Conservation (phyloP, 1,140 invertebrate species). For the Ylistrum balloti region DNA sequence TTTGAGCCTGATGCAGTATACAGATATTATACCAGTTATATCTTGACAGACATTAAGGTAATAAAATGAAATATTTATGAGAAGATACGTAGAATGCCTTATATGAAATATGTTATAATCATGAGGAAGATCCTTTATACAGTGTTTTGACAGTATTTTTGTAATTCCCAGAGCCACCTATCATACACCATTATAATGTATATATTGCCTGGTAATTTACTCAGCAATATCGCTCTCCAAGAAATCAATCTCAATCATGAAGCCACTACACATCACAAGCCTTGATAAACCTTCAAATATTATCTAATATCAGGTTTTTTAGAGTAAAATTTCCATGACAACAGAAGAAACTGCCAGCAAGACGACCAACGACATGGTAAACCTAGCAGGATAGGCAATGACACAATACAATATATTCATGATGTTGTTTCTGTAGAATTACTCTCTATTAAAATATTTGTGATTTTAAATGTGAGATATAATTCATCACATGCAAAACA, state of each 20-base stretch:
- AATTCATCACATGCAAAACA: no score
- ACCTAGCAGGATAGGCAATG: no score
- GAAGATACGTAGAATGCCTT: no score
- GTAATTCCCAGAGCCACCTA: not conserved
- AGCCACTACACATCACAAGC: not conserved
- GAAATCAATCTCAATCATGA: slow-evolving; percentile 5
- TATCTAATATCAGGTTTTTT: not conserved
- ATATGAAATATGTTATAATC: not conserved
- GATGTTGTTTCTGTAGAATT: no score
- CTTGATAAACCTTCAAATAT: not conserved
- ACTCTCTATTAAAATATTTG: no score
- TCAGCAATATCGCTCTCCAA: not conserved
- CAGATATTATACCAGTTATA: no score
- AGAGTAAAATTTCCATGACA: not conserved
- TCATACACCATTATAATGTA: not conserved
- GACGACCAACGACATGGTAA: not conserved
- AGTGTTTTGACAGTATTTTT: slow-evolving; percentile 28
- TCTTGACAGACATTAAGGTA: no score
- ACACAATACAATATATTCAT: no score
- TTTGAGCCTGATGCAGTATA: no score
- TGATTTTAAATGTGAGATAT: no score
- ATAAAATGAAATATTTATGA: no score
- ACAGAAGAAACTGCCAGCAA: not conserved
- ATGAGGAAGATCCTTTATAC: not conserved
- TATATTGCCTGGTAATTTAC: not conserved